These are phyloP conservation scores for Axis porcinus DNA, from an alignment of 2,113 vertebrate species.

Conservation along the genomic window DNA sequence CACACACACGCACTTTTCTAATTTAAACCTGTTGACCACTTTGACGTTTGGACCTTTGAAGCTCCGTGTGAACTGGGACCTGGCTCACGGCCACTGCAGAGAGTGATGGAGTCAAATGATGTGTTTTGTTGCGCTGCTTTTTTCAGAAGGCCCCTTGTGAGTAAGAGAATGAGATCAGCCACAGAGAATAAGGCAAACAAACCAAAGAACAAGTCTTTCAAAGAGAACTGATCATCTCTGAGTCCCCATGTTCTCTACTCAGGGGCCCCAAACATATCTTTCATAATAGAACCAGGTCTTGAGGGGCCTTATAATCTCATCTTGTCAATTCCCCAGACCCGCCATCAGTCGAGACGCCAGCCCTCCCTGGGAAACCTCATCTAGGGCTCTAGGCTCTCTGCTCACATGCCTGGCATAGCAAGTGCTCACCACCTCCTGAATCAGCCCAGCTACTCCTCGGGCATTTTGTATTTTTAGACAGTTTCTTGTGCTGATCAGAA, in stretches of 20 bases:
- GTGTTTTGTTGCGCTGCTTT: constrained; percentile 9
- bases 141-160: constrained; percentile 37
- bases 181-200: not conserved
- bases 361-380: not conserved
- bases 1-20: not conserved
- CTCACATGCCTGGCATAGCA: not conserved
- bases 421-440: not conserved
- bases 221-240: not conserved
- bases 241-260: not conserved
- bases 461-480: not conserved
- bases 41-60: not conserved
- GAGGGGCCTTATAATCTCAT: not conserved
- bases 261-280: not conserved
- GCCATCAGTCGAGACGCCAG: not conserved
- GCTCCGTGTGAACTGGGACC: not conserved
- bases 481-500: not conserved
- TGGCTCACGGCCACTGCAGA: not conserved
- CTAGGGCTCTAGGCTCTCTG: not conserved
- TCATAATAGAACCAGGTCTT: not conserved
- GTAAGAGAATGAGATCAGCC: constrained; percentile 54
- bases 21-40: not conserved
- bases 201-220: not conserved
- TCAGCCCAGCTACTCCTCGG: not conserved
- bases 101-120: not conserved
- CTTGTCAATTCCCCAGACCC: not conserved